Base-by-base conservation (phyloP, 2,888 invertebrate genomes). In the Sarcophaga variegata region DNA sequence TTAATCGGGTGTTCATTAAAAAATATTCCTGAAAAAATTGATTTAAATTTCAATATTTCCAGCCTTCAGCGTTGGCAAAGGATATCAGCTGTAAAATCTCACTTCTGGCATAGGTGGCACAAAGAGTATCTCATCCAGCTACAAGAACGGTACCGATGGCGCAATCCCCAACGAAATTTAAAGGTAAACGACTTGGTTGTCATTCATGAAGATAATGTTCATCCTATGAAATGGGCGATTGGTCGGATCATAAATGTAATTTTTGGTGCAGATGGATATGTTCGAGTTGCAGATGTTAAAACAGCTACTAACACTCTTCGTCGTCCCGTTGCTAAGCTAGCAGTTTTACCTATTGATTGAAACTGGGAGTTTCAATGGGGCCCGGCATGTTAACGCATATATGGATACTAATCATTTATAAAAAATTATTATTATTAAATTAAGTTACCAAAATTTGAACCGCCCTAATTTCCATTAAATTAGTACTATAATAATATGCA, bases 301-400 rank as follows among this genome's bases (percentile, higher is more conserved):
- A 82, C 82, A 14, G n/a, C 75, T 17, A 27, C 69, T 14, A 49
- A 76, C 8, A 71, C 54, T 12, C 47, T 82, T 37, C 67, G 72
- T 3, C 82, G 82, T 12, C 85, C 85, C 20, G 54, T 75, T n/a
- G 49, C 82, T 10, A 86, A 86, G 49, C 27, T 86, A 20, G 79
- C 82, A 1, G 20, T 79, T 69, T 12, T 86, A 27, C 86, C 75
- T 17, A 25, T 25, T 25, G 25, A 25, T 25, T 25, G 25, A 25
- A 25, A 25, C 25, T 25, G 25, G 25, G 25, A 25, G 25, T 4
- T 27, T 27, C 27, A 27, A 27, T 27, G 27, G 3, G 27, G 27
- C 27, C 4, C 27, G 27, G 27, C 27, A 27, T 4, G 27, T 27
- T 27, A 27, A 27, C 27, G 27, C 27, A 27, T 27, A 4, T 27